These are phyloP conservation scores for Drosophila watanabei DNA, from an alignment of 1,140 invertebrate species.

Conservation along the genomic window DNA sequence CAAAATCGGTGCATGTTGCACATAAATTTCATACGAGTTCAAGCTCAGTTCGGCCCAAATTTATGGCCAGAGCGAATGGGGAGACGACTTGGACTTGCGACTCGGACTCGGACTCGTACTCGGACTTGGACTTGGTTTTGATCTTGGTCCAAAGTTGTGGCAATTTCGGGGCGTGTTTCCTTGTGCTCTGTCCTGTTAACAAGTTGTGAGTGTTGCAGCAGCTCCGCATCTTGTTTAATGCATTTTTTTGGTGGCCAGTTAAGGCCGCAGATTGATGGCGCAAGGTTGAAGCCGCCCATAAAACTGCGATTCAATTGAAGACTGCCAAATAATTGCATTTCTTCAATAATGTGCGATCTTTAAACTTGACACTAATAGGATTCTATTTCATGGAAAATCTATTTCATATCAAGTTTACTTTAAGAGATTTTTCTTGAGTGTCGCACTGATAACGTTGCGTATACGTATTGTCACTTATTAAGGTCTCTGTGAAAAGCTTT, in stretches of 20 bases:
- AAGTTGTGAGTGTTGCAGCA: constrained; percentile 52
- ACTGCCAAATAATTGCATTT: constrained; percentile 5
- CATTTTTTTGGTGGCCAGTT: constrained; percentile 22
- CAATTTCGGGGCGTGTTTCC: constrained; percentile 34
- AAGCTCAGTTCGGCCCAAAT: constrained; percentile 67
- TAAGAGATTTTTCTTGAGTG: constrained; percentile 1
- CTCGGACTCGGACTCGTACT: constrained; percentile 5
- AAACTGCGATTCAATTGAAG: constrained; percentile 5
- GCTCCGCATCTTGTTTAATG: constrained; percentile 44
- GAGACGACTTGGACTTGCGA: constrained; percentile 27
- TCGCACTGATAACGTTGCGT: constrained; percentile 29
- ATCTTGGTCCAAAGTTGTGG: constrained; percentile 13
- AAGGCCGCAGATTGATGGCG: constrained; percentile 38
- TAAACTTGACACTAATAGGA: constrained; percentile 26
- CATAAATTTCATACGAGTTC: constrained; percentile 79
- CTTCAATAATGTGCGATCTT: constrained; percentile 1
- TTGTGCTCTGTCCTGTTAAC: constrained; percentile 71
- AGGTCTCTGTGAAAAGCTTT: constrained; percentile 7
- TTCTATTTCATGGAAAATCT: constrained; percentile 12
- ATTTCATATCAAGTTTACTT: constrained; percentile 12
- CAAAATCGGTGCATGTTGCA: constrained; percentile 73
- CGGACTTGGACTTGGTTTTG: constrained; percentile 18
- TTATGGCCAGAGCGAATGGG: constrained; percentile 62
- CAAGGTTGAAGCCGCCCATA: constrained; percentile 33
- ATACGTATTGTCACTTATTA: constrained; percentile 25